These are phyloP conservation scores for Rhopalosiphum nymphaeae DNA, from an alignment of 2,888 invertebrate genomes.

Conservation along the genomic window DNA sequence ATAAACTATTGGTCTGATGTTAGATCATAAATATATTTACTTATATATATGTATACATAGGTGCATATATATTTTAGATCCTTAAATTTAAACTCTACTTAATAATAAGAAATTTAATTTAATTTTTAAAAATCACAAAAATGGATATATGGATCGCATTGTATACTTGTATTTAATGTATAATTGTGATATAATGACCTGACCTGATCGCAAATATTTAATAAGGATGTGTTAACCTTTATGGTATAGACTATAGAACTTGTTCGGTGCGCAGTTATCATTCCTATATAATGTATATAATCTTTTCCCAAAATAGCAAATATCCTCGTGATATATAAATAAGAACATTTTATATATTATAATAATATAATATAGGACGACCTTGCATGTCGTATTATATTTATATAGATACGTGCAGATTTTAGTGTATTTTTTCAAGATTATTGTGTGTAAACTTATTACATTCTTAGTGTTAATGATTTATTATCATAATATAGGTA, in stretches of 20 bases:
- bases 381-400: conserved; percentile 4
- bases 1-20: background rate
- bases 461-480: background rate
- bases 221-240: background rate
- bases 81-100: background rate
- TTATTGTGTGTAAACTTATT: background rate
- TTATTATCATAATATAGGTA: background rate
- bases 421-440: background rate
- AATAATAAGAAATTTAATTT: background rate
- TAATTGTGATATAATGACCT: too few species aligned
- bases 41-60: background rate
- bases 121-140: background rate
- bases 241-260: background rate
- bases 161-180: background rate
- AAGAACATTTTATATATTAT: background rate
- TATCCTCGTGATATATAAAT: background rate
- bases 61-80: background rate
- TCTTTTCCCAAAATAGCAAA: background rate
- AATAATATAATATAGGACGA: background rate
- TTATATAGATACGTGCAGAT: too few species aligned
- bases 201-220: background rate
- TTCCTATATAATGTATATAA: background rate
- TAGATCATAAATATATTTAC: background rate
- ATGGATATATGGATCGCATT: background rate
- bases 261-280: background rate